Conservation (phyloP, 2,113 vertebrate genomes). For the Crotalus helleri region DNA sequence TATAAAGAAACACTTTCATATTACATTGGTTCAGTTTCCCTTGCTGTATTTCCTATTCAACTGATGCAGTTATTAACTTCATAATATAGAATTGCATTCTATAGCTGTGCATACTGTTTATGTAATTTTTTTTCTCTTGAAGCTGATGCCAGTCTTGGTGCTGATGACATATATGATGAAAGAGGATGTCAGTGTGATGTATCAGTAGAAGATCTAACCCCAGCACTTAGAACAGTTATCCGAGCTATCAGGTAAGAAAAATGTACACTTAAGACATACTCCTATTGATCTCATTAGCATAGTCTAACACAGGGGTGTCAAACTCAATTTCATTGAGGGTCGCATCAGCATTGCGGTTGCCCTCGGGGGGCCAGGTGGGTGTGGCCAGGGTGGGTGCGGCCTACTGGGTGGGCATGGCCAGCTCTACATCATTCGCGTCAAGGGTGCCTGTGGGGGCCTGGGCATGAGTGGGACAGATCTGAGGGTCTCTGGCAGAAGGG, state of each 20-base stretch:
- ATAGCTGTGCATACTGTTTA: not conserved
- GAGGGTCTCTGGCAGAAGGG: no score
- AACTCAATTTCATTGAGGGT: no score
- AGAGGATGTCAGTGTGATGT: conserved; percentile 95
- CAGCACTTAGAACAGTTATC: conserved; percentile 90
- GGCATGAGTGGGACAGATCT: no score
- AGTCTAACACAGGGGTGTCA: not conserved
- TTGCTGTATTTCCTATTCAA: not conserved
- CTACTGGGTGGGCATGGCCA: no score
- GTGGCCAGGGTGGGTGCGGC: no score
- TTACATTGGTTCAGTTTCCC: not conserved
- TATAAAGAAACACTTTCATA: not conserved
- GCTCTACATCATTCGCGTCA: no score
- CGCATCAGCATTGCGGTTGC: no score
- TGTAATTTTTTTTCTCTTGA: conserved; percentile 60
- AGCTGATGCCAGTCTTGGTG: conserved; percentile 84
- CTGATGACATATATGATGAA: conserved; percentile 88
- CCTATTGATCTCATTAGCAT: not conserved
- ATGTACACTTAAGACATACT: not conserved
- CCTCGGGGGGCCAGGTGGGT: no score
- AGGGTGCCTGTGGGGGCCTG: no score
- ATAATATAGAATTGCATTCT: not conserved
- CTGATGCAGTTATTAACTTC: not conserved
- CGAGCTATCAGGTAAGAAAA: conserved; percentile 89
- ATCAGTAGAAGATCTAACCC: conserved; percentile 90